A percentile compares a stretch with the other conserved stretches of the same genome.
phyloP scores from a whole-genome alignment of 2,113 vertebrate species.

The Laticauda colubrina region DNA sequence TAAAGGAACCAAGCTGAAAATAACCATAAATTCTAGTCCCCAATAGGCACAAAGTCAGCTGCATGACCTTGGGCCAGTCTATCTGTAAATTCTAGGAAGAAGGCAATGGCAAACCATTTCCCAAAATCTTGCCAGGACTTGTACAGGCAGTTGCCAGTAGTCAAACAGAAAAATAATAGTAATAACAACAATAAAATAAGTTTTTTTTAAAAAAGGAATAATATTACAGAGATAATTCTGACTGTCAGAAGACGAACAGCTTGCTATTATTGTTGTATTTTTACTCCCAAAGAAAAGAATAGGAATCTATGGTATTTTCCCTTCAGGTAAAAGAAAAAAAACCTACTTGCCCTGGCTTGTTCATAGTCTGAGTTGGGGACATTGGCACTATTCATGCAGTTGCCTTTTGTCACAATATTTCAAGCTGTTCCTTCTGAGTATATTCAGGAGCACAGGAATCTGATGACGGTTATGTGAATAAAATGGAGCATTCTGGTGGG shows the following conservation, averaged over 20 bases:
- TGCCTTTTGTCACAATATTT: neutral
- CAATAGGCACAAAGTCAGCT: neutral
- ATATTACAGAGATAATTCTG: neutral
- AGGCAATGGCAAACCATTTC: neutral
- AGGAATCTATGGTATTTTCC: neutral
- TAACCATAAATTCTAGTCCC: neutral
- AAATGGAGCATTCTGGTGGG: neutral
- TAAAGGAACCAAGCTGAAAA: neutral
- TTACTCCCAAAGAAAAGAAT: neutral
- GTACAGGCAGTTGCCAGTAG: neutral
- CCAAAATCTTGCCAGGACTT: neutral
- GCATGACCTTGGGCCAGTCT: neutral
- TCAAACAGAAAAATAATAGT: neutral
- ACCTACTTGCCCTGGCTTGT: neutral
- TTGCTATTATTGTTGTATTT: neutral
- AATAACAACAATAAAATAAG: neutral
- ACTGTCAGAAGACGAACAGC: neutral
- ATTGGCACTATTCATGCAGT: neutral
- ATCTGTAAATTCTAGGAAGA: neutral
- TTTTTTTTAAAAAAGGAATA: neutral
- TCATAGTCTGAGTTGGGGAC: neutral
- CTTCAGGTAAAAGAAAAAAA: neutral
- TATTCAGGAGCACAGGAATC: neutral
- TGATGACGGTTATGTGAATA: neutral
- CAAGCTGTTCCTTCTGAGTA: neutral